A percentile compares a stretch with the other conserved stretches of the same genome.
phyloP scores from a whole-genome alignment of 2,797 vertebrate species.

The Lacerta viridis region DNA sequence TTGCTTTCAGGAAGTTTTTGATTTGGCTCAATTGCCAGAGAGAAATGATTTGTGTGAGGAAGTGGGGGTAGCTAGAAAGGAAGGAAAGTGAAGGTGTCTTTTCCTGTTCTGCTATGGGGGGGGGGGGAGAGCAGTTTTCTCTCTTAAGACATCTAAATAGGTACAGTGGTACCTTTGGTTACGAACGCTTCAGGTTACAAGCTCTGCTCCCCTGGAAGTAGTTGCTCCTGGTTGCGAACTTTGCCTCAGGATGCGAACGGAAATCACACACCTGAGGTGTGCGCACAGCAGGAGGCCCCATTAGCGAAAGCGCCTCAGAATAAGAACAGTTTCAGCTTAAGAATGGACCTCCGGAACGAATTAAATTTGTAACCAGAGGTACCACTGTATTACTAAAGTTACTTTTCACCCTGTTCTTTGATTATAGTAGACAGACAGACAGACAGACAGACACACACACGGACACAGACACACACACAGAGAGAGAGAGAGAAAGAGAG shows the following conservation, averaged over 20 bases:
- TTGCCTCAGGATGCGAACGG: no score
- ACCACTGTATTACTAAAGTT: background rate
- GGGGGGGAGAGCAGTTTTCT: background rate
- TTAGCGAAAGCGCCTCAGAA: no score
- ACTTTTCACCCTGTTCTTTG: background rate
- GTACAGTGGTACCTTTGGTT: no score
- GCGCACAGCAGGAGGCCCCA: no score
- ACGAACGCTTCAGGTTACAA: no score
- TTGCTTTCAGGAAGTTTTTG: slow-evolving; percentile 24
- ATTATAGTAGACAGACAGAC: background rate
- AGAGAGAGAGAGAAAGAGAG: no score
- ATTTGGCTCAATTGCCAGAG: background rate
- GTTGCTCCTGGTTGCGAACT: no score
- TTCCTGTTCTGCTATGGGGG: background rate
- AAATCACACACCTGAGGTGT: accelerated
- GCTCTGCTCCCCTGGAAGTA: no score
- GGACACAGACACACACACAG: no score
- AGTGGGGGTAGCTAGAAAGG: background rate
- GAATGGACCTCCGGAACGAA: no score
- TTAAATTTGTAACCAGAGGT: no score
- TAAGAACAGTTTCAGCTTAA: no score
- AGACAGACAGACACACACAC: background rate
- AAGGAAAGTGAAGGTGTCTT: background rate
- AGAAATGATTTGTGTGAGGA: slow-evolving; percentile 14
- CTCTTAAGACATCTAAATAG: background rate